A percentile compares a stretch with the other conserved stretches of the same genome.
These are phyloP conservation scores for Aradophagus sp. DNA, from an alignment of 1,140 invertebrate species.

Conservation along the genomic window DNA sequence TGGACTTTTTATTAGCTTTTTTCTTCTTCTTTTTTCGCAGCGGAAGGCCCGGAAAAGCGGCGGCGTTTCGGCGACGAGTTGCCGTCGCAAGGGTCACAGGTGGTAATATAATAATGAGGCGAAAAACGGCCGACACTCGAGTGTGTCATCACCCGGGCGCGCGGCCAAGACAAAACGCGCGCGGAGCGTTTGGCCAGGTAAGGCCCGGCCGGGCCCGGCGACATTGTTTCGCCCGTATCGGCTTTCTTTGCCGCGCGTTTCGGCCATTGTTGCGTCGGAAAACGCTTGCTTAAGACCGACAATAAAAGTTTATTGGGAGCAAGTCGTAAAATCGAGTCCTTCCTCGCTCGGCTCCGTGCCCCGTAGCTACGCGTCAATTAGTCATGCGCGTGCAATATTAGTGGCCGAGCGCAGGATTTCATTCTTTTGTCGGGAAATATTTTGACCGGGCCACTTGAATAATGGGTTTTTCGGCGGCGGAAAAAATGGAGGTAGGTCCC, in stretches of 20 bases:
- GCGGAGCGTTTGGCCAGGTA: slow-evolving; percentile 35
- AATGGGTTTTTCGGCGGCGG: slow-evolving; percentile 1
- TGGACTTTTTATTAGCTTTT: too few relatives aligned
- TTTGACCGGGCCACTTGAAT: slow-evolving; percentile 41
- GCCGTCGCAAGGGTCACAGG: slow-evolving; percentile 23
- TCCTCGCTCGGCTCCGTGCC: slow-evolving; percentile 27
- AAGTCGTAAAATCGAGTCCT: slow-evolving; percentile 49
- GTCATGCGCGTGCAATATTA: slow-evolving; percentile 51
- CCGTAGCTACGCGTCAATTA: slow-evolving; percentile 44
- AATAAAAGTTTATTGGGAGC: slow-evolving; percentile 51
- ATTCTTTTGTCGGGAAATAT: slow-evolving; percentile 53
- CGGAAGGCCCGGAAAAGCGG: slow-evolving; percentile 17
- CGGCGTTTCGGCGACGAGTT: background rate
- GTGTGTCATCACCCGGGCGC: slow-evolving; percentile 27
- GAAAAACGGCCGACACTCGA: slow-evolving; percentile 43
- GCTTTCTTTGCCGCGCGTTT: slow-evolving; percentile 14
- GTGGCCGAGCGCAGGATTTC: slow-evolving; percentile 20
- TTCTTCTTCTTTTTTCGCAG: too few relatives aligned
- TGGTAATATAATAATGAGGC: slow-evolving; percentile 48
- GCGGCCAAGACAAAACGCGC: slow-evolving; percentile 25
- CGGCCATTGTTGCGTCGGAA: slow-evolving; percentile 44
- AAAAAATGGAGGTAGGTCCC: too few relatives aligned
- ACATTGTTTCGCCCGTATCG: slow-evolving; percentile 49
- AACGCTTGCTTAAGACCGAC: slow-evolving; percentile 41
- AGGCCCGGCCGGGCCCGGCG: slow-evolving; percentile 6